Conservation (phyloP, 2,797 vertebrate genomes). For the Aphelocoma californica region DNA sequence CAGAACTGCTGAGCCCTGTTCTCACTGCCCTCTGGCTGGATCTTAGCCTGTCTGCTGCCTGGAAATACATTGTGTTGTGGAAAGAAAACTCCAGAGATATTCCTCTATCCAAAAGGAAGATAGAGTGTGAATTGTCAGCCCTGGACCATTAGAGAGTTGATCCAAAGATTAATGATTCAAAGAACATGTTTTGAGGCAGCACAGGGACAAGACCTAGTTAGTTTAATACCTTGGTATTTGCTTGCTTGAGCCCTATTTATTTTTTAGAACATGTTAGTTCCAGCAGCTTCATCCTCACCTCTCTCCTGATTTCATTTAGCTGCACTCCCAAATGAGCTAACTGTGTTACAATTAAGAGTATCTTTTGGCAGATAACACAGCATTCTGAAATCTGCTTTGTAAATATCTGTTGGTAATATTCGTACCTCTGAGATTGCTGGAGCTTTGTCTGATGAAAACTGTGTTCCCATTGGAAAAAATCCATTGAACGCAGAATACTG, state of each 20-base stretch:
- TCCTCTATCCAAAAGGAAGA: background rate
- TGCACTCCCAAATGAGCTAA: background rate
- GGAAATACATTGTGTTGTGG: background rate
- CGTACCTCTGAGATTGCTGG: constrained; percentile 75
- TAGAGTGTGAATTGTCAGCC: background rate
- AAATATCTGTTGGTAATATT: background rate
- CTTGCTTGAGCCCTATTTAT: background rate
- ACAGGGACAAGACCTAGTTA: background rate
- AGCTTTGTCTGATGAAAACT: constrained; percentile 64
- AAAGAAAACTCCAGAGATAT: background rate
- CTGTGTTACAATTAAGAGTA: background rate
- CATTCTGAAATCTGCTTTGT: background rate
- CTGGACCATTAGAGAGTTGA: background rate
- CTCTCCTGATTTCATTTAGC: background rate
- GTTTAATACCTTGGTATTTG: background rate
- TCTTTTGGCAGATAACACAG: background rate
- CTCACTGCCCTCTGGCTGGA: rapidly evolving
- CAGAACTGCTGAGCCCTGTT: background rate
- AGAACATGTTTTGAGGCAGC: background rate
- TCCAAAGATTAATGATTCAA: background rate
- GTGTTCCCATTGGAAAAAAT: constrained; percentile 44
- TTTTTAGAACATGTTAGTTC: background rate
- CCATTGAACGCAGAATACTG: constrained; percentile 38
- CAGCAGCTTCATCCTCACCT: background rate
- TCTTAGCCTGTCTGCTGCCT: background rate